A percentile compares a stretch with the other conserved stretches of the same genome.
phyloP scores from a whole-genome alignment of 2,797 vertebrate genomes.

The Taeniopygia guttata region DNA sequence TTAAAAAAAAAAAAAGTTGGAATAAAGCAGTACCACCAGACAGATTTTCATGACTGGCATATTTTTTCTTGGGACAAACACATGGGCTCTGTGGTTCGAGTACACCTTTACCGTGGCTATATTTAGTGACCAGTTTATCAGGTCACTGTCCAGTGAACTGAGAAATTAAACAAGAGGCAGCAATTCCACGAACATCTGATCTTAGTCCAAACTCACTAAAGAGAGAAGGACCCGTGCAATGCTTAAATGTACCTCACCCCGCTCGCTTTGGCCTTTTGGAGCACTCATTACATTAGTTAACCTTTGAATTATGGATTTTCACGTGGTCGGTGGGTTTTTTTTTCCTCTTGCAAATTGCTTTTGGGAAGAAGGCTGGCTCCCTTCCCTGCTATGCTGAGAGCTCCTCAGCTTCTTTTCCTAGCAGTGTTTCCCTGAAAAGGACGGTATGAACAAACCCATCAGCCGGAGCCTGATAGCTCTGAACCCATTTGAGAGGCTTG shows the following conservation, averaged over 20 bases:
- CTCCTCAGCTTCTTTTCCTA: neutral
- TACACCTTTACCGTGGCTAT: slow-evolving; percentile 33
- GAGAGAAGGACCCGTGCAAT: slow-evolving; percentile 5
- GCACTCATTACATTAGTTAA: slow-evolving; percentile 50
- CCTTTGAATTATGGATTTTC: slow-evolving; percentile 53
- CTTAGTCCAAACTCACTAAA: slow-evolving; percentile 61
- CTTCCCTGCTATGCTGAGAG: neutral
- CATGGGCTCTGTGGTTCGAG: neutral
- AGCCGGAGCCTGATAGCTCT: neutral
- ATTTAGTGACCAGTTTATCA: slow-evolving; percentile 67
- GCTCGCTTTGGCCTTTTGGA: neutral
- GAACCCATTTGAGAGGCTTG: neutral
- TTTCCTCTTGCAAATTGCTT: neutral
- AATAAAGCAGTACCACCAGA: neutral
- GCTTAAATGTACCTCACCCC: neutral
- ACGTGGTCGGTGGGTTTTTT: neutral
- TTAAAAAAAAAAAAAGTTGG: neutral
- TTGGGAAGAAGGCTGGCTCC: neutral
- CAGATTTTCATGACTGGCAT: neutral
- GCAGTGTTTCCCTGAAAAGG: neutral
- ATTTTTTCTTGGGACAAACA: neutral
- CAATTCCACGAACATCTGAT: slow-evolving; percentile 61
- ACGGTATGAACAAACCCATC: neutral
- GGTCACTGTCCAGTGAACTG: slow-evolving; percentile 71
- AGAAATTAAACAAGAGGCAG: slow-evolving; percentile 70